Conservation (phyloP, 2,797 vertebrate species). For the Sylvia borin region DNA sequence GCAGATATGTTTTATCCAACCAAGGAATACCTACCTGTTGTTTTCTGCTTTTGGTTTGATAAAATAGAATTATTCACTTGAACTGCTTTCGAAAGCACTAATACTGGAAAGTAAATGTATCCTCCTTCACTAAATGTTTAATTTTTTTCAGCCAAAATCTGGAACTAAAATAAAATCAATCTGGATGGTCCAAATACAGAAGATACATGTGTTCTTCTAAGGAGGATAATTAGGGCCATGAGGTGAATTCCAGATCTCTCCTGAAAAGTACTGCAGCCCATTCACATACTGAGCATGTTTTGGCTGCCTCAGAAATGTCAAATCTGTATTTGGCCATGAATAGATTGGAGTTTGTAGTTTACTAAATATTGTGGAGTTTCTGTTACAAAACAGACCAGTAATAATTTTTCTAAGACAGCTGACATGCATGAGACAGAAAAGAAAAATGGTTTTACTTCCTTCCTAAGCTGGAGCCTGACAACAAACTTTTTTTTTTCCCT, state of each 20-base stretch:
- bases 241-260: slow-evolving; percentile 23
- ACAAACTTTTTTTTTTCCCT: slow-evolving; percentile 34
- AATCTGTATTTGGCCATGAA: slow-evolving; percentile 57
- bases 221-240: slow-evolving; percentile 31
- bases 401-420: slow-evolving; percentile 77
- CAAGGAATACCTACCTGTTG: neutral
- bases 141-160: neutral
- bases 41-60: neutral
- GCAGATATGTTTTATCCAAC: neutral
- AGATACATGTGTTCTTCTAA: slow-evolving; percentile 62
- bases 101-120: neutral
- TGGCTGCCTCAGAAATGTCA: slow-evolving; percentile 64
- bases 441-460: slow-evolving; percentile 82
- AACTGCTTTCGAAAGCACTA: neutral
- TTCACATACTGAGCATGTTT: slow-evolving; percentile 67
- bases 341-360: slow-evolving; percentile 61
- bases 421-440: slow-evolving; percentile 77
- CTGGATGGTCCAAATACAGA: slow-evolving; percentile 41
- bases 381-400: slow-evolving; percentile 76
- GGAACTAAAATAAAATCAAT: slow-evolving; percentile 33
- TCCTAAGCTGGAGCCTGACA: slow-evolving; percentile 75
- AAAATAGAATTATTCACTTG: neutral
- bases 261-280: slow-evolving; percentile 28
- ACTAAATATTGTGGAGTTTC: slow-evolving; percentile 73
- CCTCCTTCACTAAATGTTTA: neutral